Conservation (phyloP, 2,797 vertebrate genomes). For the Xenops minutus region DNA sequence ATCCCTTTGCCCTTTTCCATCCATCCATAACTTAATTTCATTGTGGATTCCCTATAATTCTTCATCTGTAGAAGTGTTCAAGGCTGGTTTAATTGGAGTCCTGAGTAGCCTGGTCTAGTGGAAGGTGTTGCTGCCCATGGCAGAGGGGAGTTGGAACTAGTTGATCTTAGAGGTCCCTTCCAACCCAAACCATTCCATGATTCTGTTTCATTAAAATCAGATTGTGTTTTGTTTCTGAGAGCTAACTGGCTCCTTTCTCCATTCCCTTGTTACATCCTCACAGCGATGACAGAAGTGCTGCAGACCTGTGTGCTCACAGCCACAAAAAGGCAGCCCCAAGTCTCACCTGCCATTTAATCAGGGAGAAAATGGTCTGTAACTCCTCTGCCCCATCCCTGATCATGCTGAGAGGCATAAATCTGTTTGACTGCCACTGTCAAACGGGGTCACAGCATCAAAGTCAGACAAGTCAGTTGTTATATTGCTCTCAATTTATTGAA, state of each 20-base stretch:
- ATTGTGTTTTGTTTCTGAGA: not conserved
- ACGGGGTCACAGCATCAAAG: rapidly evolving
- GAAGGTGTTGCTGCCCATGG: not conserved
- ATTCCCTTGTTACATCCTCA: not conserved
- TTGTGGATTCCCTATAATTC: not conserved
- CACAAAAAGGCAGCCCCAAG: not conserved
- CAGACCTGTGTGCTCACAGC: not conserved
- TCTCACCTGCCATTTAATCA: not conserved
- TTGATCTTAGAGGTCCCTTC: not conserved
- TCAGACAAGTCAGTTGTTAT: not conserved
- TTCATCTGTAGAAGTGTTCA: not conserved
- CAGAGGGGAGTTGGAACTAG: not conserved
- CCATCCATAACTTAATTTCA: not conserved
- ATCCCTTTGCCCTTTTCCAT: not conserved
- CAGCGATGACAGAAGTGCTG: not conserved
- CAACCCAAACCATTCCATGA: not conserved
- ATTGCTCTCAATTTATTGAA: not conserved
- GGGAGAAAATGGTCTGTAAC: not conserved
- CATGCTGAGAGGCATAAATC: not conserved
- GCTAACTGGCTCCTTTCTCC: not conserved
- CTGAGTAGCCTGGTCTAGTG: not conserved
- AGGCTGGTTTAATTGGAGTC: not conserved
- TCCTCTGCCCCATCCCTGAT: not conserved
- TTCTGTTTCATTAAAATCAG: not conserved
- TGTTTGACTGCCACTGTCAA: not conserved